A percentile compares a stretch with the other conserved stretches of the same genome.
Evolutionary conservation across 1,140 invertebrate species (phyloP).

Genomic region (Ditylenchus dipsaci): DNA sequence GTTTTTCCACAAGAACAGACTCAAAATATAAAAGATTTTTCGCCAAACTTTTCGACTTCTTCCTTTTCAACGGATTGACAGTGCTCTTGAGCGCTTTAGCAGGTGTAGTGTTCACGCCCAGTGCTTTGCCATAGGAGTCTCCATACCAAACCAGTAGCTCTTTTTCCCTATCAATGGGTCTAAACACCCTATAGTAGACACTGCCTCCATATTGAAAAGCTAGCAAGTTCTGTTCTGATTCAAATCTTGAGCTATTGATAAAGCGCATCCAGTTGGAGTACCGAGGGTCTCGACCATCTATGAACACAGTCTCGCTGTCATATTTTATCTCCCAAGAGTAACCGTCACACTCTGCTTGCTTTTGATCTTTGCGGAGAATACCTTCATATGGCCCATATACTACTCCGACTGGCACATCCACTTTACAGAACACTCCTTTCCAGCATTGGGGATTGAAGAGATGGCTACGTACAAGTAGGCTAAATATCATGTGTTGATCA

Average conservation of each 20-base stretch:
- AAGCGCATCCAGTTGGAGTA: conserved; percentile 33
- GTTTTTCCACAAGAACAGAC: no score
- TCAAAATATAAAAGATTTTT: not conserved
- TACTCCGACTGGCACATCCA: conserved; percentile 25
- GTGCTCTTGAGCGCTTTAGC: not conserved
- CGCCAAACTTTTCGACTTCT: not conserved
- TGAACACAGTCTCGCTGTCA: not conserved
- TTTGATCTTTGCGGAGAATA: conserved; percentile 9
- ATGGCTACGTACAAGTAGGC: conserved; percentile 17
- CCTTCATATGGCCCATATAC: conserved; percentile 19
- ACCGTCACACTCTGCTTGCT: conserved; percentile 8
- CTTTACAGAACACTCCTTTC: conserved; percentile 30
- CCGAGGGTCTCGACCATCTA: conserved; percentile 14
- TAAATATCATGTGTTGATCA: not conserved
- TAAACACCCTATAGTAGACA: conserved; percentile 27
- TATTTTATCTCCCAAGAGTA: conserved; percentile 20
- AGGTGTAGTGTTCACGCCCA: conserved; percentile 13
- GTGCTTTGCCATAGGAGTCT: conserved; percentile 20
- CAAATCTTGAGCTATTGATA: conserved; percentile 19
- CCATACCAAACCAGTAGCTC: conserved; percentile 35
- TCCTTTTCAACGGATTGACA: not conserved
- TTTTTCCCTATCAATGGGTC: conserved; percentile 15
- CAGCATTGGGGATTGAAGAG: conserved; percentile 22
- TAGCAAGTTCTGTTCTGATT: conserved; percentile 25
- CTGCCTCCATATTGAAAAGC: conserved; percentile 24